Conservation (phyloP, 2,113 vertebrate genomes). For the Pycnonotus jocosus region DNA sequence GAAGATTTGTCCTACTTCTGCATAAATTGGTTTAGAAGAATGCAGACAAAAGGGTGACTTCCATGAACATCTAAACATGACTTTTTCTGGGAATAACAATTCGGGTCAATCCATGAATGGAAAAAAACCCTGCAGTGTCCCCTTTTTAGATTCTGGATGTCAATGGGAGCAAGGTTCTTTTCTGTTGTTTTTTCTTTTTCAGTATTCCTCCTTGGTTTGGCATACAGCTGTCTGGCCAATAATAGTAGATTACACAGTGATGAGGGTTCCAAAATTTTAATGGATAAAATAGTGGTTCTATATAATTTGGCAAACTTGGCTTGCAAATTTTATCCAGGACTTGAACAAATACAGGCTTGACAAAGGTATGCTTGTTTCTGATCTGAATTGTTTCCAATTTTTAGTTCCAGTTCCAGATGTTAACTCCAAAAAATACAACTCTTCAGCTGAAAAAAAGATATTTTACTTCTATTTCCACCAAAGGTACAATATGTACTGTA, state of each 20-base stretch:
- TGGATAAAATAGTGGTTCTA: conserved; percentile 48
- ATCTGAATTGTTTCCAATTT: conserved; percentile 45
- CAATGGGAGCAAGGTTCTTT: background rate
- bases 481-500: background rate
- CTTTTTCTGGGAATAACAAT: background rate
- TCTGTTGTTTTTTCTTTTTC: background rate
- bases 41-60: background rate
- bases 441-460: background rate
- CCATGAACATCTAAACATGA: background rate
- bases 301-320: conserved; percentile 30
- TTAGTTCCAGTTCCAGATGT: conserved; percentile 56
- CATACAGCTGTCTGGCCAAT: conserved; percentile 19
- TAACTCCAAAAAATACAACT: conserved; percentile 3
- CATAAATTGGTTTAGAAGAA: background rate
- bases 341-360: conserved; percentile 53
- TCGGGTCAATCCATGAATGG: background rate
- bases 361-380: conserved; percentile 73
- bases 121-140: background rate
- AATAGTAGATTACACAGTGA: conserved; percentile 12
- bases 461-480: background rate
- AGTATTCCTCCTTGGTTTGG: conserved; percentile 24
- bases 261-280: conserved; percentile 17
- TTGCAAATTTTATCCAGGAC: background rate
- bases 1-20: background rate
- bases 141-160: background rate